These are phyloP conservation scores for Patiria miniata DNA, from an alignment of 35 echinoderm and acorn worm species.

Conservation along the genomic window DNA sequence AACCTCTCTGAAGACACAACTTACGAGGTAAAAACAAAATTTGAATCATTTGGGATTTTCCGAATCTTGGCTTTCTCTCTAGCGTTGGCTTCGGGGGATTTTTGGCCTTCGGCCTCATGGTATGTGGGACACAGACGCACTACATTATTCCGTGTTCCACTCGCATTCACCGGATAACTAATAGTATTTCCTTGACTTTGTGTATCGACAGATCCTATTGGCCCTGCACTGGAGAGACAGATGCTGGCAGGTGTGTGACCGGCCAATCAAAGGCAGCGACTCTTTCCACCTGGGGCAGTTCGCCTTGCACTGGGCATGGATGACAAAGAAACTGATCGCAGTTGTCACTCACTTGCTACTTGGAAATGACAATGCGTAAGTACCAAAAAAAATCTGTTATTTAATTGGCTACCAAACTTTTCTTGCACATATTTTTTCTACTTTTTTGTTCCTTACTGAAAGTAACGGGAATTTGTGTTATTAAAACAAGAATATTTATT, in stretches of 20 bases:
- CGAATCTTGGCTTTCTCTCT: no score
- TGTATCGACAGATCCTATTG: slow-evolving; percentile 55
- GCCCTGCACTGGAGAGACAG: slow-evolving; percentile 66
- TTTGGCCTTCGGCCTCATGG: no score
- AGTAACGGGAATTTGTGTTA: no score
- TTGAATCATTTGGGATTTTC: background rate
- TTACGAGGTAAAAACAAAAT: slow-evolving; percentile 43
- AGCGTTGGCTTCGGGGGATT: no score
- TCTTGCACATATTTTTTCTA: no score
- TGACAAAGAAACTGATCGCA: slow-evolving; percentile 61
- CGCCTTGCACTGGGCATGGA: slow-evolving; percentile 83
- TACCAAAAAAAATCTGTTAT: background rate
- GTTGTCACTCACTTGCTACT: slow-evolving; percentile 29
- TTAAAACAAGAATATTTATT: no score
- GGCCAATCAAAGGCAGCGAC: slow-evolving; percentile 57
- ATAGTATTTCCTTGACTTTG: background rate
- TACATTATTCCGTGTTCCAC: no score
- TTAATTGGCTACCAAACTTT: no score
- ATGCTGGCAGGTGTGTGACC: slow-evolving; percentile 52
- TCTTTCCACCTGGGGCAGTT: slow-evolving; percentile 53
- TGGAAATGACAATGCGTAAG: slow-evolving; percentile 31
- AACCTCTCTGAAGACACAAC: slow-evolving; percentile 50
- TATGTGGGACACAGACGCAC: no score
- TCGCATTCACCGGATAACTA: no score
- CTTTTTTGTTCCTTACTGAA: no score